Percentiles rank a stretch among this genome's conserved stretches.
phyloP scores from a whole-genome alignment of 2,797 vertebrate genomes.

The Sebastes baramenuke region DNA sequence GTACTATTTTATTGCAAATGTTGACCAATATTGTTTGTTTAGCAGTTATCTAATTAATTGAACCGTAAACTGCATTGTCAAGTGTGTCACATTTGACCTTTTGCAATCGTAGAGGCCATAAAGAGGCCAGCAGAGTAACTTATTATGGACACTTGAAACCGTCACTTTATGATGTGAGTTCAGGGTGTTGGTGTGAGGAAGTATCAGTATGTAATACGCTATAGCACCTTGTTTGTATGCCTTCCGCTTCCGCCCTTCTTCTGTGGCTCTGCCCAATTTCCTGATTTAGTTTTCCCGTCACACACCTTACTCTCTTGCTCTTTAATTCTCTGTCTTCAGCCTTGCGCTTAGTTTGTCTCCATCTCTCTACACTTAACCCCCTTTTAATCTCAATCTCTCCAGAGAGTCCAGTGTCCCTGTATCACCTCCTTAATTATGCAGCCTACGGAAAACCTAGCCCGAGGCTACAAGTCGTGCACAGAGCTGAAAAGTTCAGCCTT shows the following conservation, averaged over 20 bases:
- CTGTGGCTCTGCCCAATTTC: slow-evolving; percentile 54
- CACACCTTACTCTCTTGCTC: slow-evolving; percentile 38
- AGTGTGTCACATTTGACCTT: neutral
- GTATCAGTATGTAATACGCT: slow-evolving; percentile 46
- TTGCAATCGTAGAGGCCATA: neutral
- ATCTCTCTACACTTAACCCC: slow-evolving; percentile 31
- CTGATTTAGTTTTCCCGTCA: slow-evolving; percentile 66
- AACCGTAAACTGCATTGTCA: neutral
- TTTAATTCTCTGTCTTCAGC: slow-evolving; percentile 29
- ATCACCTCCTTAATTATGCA: slow-evolving; percentile 69
- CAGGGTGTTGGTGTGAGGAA: slow-evolving; percentile 19
- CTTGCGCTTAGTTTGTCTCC: slow-evolving; percentile 18
- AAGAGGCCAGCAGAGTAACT: neutral
- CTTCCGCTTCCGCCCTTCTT: slow-evolving; percentile 31
- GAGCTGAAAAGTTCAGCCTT: slow-evolving; percentile 42
- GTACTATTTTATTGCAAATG: neutral
- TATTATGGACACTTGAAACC: neutral
- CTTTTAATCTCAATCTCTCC: slow-evolving; percentile 67
- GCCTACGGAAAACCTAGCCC: slow-evolving; percentile 59
- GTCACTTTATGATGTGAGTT: slow-evolving; percentile 25
- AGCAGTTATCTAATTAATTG: neutral
- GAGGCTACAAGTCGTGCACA: slow-evolving; percentile 55
- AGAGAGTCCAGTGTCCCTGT: slow-evolving; percentile 55
- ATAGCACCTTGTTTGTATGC: slow-evolving; percentile 56
- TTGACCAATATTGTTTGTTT: neutral